phyloP scores from a whole-genome alignment of 2,113 vertebrate species.

The Leptobrachium ailaonicum region DNA sequence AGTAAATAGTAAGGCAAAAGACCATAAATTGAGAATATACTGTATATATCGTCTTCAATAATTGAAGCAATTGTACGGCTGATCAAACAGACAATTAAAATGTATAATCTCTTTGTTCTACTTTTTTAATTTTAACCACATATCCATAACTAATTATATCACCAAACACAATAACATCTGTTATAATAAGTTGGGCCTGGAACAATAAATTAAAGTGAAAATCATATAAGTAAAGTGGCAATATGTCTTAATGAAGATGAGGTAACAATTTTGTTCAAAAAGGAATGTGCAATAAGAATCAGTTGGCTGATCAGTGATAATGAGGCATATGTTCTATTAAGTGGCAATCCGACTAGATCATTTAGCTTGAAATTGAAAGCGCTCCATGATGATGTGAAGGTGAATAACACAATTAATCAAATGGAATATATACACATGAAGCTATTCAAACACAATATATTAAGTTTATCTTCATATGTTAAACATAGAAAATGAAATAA shows the following conservation, averaged over 20 bases:
- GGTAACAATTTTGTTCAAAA: background rate
- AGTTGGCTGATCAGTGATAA: slow-evolving; percentile 7
- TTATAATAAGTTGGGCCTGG: background rate
- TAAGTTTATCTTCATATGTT: background rate
- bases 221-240: slow-evolving; percentile 1
- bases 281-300: background rate
- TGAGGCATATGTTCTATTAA: slow-evolving; percentile 30
- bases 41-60: no score
- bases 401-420: slow-evolving; percentile 36
- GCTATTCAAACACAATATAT: background rate
- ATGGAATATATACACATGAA: background rate
- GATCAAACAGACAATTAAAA: no score
- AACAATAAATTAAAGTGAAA: slow-evolving; percentile 5
- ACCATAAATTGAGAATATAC: no score
- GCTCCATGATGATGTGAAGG: slow-evolving; percentile 18
- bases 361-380: slow-evolving; percentile 36
- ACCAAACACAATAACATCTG: no score
- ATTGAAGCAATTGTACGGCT: no score
- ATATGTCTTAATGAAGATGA: slow-evolving; percentile 4
- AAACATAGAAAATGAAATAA: background rate
- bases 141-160: no score
- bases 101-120: no score
- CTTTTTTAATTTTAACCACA: no score
- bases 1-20: no score
- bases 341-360: slow-evolving; percentile 36